A percentile compares a stretch with the other conserved stretches of the same genome.
Evolutionary conservation across 2,113 vertebrate species (phyloP).

Genomic region (Poeciliopsis occidentalis): DNA sequence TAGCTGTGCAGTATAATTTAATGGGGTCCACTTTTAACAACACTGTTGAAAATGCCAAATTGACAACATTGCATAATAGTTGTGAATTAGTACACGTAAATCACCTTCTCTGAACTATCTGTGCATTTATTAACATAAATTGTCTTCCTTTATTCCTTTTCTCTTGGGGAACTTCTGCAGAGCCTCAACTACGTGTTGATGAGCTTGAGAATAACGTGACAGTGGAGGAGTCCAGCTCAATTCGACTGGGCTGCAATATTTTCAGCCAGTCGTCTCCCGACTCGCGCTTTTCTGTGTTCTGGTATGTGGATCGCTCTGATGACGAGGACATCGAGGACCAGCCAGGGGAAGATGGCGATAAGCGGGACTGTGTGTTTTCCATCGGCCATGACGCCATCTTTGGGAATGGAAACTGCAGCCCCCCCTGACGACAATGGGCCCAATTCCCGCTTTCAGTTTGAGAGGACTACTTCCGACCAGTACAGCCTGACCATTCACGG

Average conservation of each 20-base stretch:
- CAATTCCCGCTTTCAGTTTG: slow-evolving; percentile 88
- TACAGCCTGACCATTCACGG: slow-evolving; percentile 91
- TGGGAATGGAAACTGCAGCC: slow-evolving; percentile 85
- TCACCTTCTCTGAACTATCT: not conserved
- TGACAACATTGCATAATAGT: not conserved
- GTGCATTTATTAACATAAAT: not conserved
- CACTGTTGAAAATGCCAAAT: no score
- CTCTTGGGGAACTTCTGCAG: slow-evolving; percentile 66
- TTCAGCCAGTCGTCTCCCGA: slow-evolving; percentile 89
- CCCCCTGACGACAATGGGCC: slow-evolving; percentile 81
- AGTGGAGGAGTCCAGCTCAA: slow-evolving; percentile 83
- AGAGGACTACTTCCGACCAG: slow-evolving; percentile 85
- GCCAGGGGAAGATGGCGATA: slow-evolving; percentile 33
- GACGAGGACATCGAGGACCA: slow-evolving; percentile 45
- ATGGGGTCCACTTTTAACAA: no score
- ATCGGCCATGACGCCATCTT: slow-evolving; percentile 86
- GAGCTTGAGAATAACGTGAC: slow-evolving; percentile 87
- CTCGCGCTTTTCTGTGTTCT: slow-evolving; percentile 93
- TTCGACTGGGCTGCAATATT: slow-evolving; percentile 90
- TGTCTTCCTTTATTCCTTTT: not conserved
- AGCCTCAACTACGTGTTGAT: slow-evolving; percentile 89
- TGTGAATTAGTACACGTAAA: no score
- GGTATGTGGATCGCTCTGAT: slow-evolving; percentile 85
- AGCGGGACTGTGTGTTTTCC: slow-evolving; percentile 80
- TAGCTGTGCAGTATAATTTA: no score